Conservation (phyloP, 1,140 invertebrate genomes). For the Drosophila albomicans region DNA sequence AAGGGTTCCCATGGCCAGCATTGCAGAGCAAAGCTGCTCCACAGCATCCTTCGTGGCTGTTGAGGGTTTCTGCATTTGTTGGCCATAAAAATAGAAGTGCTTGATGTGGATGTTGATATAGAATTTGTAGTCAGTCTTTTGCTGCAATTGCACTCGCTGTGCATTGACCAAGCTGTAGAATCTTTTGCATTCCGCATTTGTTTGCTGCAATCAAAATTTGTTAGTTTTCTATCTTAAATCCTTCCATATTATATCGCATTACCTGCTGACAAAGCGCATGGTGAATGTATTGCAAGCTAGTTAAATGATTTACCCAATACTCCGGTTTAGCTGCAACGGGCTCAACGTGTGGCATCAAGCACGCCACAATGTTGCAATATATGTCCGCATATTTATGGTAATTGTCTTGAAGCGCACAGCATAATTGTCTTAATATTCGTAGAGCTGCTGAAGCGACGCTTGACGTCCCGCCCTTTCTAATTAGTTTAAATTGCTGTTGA, state of each 20-base stretch:
- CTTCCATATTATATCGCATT: background rate
- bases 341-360: conserved; percentile 48
- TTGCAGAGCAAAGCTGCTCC: conserved; percentile 17
- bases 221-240: background rate
- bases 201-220: conserved; percentile 25
- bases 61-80: conserved; percentile 27
- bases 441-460: conserved; percentile 33
- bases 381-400: conserved; percentile 46
- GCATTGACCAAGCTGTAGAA: conserved; percentile 48
- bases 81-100: conserved; percentile 43
- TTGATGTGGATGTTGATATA: conserved; percentile 62
- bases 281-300: conserved; percentile 59
- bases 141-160: conserved; percentile 45
- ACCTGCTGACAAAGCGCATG: conserved; percentile 54
- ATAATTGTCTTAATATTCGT: conserved; percentile 49
- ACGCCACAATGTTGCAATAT: conserved; percentile 50
- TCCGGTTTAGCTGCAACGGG: conserved; percentile 38
- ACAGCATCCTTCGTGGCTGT: background rate
- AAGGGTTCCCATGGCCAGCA: conserved; percentile 46
- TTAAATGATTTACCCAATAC: conserved; percentile 60
- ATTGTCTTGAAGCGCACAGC: conserved; percentile 54
- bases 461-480: conserved; percentile 38
- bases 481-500: conserved; percentile 3
- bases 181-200: conserved; percentile 34
- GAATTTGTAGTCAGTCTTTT: conserved; percentile 42